Evolutionary conservation across 2,888 invertebrate species (phyloP), one percentile per base, ranked within the genome.

Genomic region (Polyommatus icarus): DNA sequence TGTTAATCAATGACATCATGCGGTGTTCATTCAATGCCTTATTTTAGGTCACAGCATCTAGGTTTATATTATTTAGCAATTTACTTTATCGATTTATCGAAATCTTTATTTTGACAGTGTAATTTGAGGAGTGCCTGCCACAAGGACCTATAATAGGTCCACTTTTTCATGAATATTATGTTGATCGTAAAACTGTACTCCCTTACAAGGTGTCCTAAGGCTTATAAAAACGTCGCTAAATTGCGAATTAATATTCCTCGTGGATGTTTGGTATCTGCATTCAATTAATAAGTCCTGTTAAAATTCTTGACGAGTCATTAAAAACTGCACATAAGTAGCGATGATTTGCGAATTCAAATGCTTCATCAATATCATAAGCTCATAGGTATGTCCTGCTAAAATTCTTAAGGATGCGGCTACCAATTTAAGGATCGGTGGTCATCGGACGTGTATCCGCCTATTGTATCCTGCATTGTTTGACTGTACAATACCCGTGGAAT

Each of bases 401-500:
- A 67, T 67, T 67, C 72, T 72, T 50, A 7, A 75, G 29, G 75
- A 54, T 75, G 50, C 50, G 29, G 50, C 46, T 75, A 54, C 75
- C 75, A 54, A 75, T 75, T 75, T 50, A 75, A 75, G 75, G 50
- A 54, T 75, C 75, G 29, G 20, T 54, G n/a, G 20, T 50, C 15
- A 54, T 24, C 8, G 85, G 85, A 84, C 84, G 85, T 86, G 86
- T 90, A 90, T 92, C 92, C 92, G 82, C 82, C 82, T 82, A 87
- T 88, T 84, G 87, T 88, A 87, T 91, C 92, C 91, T 91, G 86
- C 89, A 91, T 82, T 83, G 86, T 84, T 82, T 82, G 82, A 84
- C 83, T 84, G 84, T 84, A 82, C 83, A 87, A 87, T 86, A 85
- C 85, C 87, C 86, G 89, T 88, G 81, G 80, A 67, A 67, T 67